Evolutionary conservation across 2,113 vertebrate genomes (phyloP), one percentile per base, ranked within the genome.

Genomic region (Menidia beryllina): DNA sequence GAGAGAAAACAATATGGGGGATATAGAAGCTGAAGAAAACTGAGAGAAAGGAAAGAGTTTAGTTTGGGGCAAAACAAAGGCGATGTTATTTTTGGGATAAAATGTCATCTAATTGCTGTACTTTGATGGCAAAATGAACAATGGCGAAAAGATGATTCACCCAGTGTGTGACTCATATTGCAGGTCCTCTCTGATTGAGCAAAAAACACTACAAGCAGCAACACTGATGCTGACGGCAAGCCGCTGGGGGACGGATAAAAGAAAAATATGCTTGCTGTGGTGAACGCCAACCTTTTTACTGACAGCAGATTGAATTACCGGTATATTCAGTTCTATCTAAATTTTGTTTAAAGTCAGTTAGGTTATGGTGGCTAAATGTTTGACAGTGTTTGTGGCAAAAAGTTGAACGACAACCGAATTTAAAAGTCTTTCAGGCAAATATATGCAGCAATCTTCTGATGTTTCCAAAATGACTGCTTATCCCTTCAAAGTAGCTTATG

Each of bases 91-190:
- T 19, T 15, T 43, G n/a, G n/a, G n/a, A n/a, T 43, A 19, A 19
- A 17, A 43, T 43, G 15, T 12, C 3, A 1, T 15, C 19, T 19
- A 43, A 43, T 70, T 71, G 72, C 54, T 53, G 43, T 10, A 39
- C 56, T 74, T 7, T 19, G 30, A 74, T 81, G 57, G 77, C 70
- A 59, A 63, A 36, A 61, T 2, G 5, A 56, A n/a, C n/a, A 64
- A 64, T 64, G 27, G 61, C 56, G n/a, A 62, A 58, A 60, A 53
- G 50, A 7, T 48, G 59, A 69, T 65, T 73, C 64, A 61, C 20
- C 48, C 7, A 12, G n/a, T 2, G 43, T 39, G 58, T 81, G 77
- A 81, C 38, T 84, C 77, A 77, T 20, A 19, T 1, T 53, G 55
- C 73, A 70, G 65, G 49, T 61, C 59, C 50, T 69, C 69, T 5